Evolutionary conservation across 2,888 invertebrate genomes (phyloP).

Genomic region (Thecophora atra): DNA sequence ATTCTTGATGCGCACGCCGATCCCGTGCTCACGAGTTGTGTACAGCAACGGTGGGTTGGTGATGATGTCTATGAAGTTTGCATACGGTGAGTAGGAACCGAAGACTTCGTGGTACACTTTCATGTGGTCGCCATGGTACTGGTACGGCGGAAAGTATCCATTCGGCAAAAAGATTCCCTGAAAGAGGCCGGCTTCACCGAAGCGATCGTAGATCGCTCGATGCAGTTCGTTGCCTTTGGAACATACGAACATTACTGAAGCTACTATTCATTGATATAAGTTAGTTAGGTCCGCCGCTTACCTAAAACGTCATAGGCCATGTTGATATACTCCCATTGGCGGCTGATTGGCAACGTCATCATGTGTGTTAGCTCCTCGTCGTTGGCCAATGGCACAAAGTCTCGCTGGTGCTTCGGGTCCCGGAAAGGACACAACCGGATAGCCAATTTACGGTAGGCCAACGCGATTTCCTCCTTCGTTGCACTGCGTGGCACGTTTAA

Average conservation of each 20-base stretch:
- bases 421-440: conserved; percentile 68
- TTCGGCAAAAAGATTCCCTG: conserved; percentile 78
- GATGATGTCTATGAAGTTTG: conserved; percentile 76
- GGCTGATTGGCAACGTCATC: conserved; percentile 49
- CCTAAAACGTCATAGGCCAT: conserved; percentile 84
- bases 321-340: conserved; percentile 68
- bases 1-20: conserved; percentile 74
- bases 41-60: conserved; percentile 74
- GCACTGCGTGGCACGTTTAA: conserved; percentile 75
- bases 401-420: conserved; percentile 66
- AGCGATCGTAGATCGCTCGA: conserved; percentile 86
- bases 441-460: conserved; percentile 72
- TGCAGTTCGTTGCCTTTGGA: conserved; percentile 62
- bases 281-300: conserved; percentile 38
- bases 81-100: conserved; percentile 84
- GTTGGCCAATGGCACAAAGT: conserved; percentile 67
- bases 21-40: conserved; percentile 71
- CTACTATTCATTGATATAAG: neutral
- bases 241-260: neutral
- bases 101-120: conserved; percentile 83
- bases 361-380: conserved; percentile 54
- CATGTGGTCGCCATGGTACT: conserved; percentile 83
- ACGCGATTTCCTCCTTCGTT: conserved; percentile 75
- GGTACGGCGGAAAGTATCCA: conserved; percentile 76
- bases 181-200: conserved; percentile 88